phyloP scores from a whole-genome alignment of 53 echinoderm and acorn worm genomes.

The Holothuria scabra region DNA sequence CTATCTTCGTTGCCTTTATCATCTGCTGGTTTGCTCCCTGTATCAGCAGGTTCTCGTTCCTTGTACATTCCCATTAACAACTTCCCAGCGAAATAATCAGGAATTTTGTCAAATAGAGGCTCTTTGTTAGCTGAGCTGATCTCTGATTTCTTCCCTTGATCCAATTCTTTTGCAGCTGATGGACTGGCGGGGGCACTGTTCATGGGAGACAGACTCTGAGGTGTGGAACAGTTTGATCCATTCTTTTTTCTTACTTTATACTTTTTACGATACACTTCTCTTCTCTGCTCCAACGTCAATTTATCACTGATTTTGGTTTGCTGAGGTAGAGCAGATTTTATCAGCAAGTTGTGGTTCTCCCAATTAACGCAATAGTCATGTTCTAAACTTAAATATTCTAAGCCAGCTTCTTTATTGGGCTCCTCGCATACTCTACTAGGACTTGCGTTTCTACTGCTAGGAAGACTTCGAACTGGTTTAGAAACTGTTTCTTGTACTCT shows the following conservation, averaged over 20 bases:
- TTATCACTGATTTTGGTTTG: not conserved
- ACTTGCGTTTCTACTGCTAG: slow-evolving; percentile 62
- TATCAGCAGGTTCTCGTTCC: slow-evolving; percentile 35
- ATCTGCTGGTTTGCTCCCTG: not conserved
- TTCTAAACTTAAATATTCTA: slow-evolving; percentile 85
- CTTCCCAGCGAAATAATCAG: slow-evolving; percentile 81
- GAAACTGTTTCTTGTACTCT: slow-evolving; percentile 22
- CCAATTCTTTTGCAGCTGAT: slow-evolving; percentile 36
- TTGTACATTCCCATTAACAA: slow-evolving; percentile 74
- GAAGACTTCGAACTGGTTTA: slow-evolving; percentile 58
- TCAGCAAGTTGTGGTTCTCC: slow-evolving; percentile 12
- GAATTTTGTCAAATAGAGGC: slow-evolving; percentile 91
- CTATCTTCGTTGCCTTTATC: not conserved
- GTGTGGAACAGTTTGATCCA: slow-evolving; percentile 20
- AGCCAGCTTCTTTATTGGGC: slow-evolving; percentile 19
- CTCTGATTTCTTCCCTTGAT: not conserved
- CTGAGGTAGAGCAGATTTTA: not conserved
- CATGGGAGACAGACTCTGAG: slow-evolving; percentile 35
- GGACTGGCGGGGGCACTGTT: slow-evolving; percentile 55
- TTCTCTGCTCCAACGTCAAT: slow-evolving; percentile 56
- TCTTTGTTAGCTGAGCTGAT: not conserved
- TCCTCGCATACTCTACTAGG: slow-evolving; percentile 27
- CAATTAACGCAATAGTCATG: slow-evolving; percentile 83
- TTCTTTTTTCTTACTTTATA: slow-evolving; percentile 74
- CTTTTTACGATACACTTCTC: slow-evolving; percentile 71